A percentile compares a stretch with the other conserved stretches of the same genome.
Conservation (phyloP, 2,113 vertebrate genomes). For the Falcunculus frontatus region DNA sequence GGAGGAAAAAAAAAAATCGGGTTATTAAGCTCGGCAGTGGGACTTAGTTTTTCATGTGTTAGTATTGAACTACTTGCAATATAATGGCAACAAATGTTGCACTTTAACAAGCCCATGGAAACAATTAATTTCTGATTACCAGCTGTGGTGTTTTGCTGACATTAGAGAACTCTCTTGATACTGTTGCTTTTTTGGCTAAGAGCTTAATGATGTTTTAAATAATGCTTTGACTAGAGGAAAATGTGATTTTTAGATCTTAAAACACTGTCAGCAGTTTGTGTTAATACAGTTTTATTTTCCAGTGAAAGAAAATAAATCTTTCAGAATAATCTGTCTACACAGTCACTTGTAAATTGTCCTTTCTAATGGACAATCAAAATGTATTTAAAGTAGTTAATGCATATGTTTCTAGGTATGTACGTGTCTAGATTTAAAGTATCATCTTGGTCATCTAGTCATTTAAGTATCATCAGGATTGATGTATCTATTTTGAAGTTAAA, state of each 20-base stretch:
- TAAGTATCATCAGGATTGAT: not conserved
- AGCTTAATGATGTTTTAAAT: constrained; percentile 69
- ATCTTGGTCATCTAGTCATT: not conserved
- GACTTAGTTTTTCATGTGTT: not conserved
- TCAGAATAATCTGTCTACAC: not conserved
- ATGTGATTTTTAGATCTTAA: constrained; percentile 37
- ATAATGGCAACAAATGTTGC: constrained; percentile 33
- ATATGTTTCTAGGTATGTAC: not conserved
- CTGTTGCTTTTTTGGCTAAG: constrained; percentile 64
- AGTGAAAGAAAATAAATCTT: not conserved
- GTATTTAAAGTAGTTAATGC: not conserved
- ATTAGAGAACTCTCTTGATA: constrained; percentile 60
- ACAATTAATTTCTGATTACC: constrained; percentile 59
- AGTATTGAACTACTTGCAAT: not conserved
- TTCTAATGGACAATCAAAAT: not conserved
- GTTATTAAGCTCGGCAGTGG: not conserved
- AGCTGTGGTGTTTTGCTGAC: constrained; percentile 58
- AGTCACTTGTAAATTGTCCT: not conserved
- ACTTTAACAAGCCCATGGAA: constrained; percentile 51
- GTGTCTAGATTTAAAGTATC: not conserved
- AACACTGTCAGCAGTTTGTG: not conserved
- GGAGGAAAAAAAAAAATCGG: not conserved
- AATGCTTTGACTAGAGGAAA: constrained; percentile 64
- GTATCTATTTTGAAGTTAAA: not conserved
- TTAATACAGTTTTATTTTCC: constrained; percentile 21